These are phyloP conservation scores for Acanthis flammea DNA, from an alignment of 2,797 vertebrate genomes.

Conservation along the genomic window DNA sequence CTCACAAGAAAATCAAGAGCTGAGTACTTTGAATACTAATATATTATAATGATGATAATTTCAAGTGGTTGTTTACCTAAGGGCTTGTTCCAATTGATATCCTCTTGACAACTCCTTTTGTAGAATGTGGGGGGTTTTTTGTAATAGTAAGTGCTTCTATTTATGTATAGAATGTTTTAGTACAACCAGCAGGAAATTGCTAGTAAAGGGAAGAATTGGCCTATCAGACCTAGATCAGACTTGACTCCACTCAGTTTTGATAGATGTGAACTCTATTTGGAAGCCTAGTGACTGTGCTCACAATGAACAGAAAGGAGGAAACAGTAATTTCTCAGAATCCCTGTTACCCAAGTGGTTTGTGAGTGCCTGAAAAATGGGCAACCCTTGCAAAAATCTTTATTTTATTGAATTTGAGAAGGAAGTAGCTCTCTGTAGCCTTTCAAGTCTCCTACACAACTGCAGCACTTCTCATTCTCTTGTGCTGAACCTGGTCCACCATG, in stretches of 20 bases:
- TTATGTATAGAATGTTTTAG: neutral
- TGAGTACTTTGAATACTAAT: neutral
- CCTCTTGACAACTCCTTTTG: neutral
- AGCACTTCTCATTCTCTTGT: neutral
- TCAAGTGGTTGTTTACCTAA: neutral
- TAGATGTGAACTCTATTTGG: neutral
- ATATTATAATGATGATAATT: neutral
- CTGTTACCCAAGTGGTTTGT: neutral
- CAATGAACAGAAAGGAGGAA: neutral
- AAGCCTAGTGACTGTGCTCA: neutral
- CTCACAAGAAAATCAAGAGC: neutral
- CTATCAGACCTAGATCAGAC: neutral
- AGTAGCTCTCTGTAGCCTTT: neutral
- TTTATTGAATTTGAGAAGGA: neutral
- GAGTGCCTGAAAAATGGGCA: neutral
- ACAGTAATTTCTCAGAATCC: neutral
- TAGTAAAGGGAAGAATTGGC: neutral
- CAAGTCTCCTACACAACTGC: neutral
- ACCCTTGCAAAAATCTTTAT: neutral
- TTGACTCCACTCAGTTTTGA: neutral
- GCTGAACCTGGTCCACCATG: neutral
- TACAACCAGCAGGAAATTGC: neutral
- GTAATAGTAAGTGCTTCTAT: neutral
- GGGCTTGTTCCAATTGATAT: neutral
- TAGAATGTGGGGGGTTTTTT: neutral